These are phyloP conservation scores for Lacanobia oleracea DNA, from an alignment of 2,888 invertebrate species.

Conservation along the genomic window DNA sequence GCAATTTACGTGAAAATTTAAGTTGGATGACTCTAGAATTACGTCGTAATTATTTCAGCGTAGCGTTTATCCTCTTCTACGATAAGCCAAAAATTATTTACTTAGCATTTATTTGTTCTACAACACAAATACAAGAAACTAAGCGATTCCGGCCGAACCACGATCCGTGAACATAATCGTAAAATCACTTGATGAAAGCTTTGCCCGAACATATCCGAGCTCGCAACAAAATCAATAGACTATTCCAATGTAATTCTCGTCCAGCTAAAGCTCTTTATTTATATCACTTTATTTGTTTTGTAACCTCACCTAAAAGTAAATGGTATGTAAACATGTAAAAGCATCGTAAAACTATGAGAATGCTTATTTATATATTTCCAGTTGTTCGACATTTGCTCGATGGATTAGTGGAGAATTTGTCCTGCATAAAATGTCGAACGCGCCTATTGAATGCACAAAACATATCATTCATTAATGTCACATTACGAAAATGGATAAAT, in stretches of 20 bases:
- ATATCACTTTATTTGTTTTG: constrained; percentile 52
- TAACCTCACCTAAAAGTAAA: constrained; percentile 39
- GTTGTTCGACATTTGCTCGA: constrained; percentile 43
- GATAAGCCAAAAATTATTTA: constrained; percentile 13
- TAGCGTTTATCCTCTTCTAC: constrained; percentile 6
- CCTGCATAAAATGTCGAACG: constrained; percentile 57
- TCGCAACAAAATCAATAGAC: constrained; percentile 52
- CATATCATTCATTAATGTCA: constrained; percentile 76
- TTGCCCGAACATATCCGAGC: constrained; percentile 37
- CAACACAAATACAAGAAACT: constrained; percentile 30
- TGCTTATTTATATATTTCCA: constrained; percentile 37
- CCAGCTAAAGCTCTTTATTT: constrained; percentile 42
- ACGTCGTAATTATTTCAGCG: constrained; percentile 59
- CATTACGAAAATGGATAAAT: constrained; percentile 77
- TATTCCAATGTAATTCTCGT: constrained; percentile 55
- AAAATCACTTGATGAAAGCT: constrained; percentile 54
- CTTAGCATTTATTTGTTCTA: constrained; percentile 8
- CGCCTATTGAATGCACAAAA: constrained; percentile 73
- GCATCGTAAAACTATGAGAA: constrained; percentile 43
- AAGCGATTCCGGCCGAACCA: constrained; percentile 37
- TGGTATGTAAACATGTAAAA: constrained; percentile 31
- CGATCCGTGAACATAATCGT: constrained; percentile 48
- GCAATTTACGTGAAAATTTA: constrained; percentile 65
- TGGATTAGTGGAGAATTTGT: constrained; percentile 62
- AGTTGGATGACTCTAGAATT: constrained; percentile 64